Percentiles rank a stretch among this genome's conserved stretches.
phyloP scores from a whole-genome alignment of 2,888 invertebrate species.

The Cordilura impudica region DNA sequence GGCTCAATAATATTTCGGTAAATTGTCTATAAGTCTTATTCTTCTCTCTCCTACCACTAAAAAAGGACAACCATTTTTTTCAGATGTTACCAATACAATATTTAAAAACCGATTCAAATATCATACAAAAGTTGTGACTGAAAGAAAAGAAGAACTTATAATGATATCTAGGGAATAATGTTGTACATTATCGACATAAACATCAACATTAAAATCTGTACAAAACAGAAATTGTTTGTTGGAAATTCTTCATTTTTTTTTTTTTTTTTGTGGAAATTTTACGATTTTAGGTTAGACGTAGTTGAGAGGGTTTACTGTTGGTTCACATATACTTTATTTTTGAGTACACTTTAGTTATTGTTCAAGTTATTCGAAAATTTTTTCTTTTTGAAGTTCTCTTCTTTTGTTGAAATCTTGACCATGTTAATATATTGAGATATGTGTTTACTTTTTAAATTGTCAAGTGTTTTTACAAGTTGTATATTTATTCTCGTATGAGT shows the following conservation, averaged over 20 bases:
- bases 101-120: background rate
- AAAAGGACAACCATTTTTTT: background rate
- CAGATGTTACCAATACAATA: background rate
- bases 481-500: no score
- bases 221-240: background rate
- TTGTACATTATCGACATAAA: constrained; percentile 39
- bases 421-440: background rate
- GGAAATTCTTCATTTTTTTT: background rate
- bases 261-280: background rate
- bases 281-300: background rate
- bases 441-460: no score
- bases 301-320: background rate
- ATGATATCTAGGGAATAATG: constrained; percentile 42
- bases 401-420: no score
- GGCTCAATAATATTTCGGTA: constrained; percentile 44
- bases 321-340: constrained; percentile 10
- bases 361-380: background rate
- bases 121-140: constrained; percentile 28
- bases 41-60: background rate
- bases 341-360: constrained; percentile 1
- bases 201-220: constrained; percentile 13
- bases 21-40: constrained; percentile 41
- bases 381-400: background rate
- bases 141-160: constrained; percentile 16
- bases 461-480: no score